These are phyloP conservation scores for Aphelocoma coerulescens DNA, from an alignment of 2,113 vertebrate species.

Conservation along the genomic window DNA sequence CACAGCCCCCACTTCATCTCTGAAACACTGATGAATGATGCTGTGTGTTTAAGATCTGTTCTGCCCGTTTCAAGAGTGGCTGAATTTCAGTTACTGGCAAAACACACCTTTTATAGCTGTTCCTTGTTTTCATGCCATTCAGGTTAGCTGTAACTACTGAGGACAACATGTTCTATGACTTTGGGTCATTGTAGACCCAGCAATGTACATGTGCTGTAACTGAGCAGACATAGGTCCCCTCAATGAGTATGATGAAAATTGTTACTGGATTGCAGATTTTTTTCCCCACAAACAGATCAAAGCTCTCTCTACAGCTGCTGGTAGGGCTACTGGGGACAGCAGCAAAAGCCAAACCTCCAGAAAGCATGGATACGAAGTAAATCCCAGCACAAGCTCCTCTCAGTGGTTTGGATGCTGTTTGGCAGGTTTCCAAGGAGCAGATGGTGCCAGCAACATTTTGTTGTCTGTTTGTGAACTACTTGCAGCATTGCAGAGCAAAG, in stretches of 20 bases:
- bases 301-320: background rate
- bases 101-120: background rate
- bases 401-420: background rate
- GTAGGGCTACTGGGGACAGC: background rate
- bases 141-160: background rate
- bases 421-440: slow-evolving; percentile 45
- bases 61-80: background rate
- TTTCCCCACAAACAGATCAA: background rate
- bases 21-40: background rate
- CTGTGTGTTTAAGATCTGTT: background rate
- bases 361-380: background rate
- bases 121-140: background rate
- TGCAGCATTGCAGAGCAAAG: background rate
- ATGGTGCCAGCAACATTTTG: slow-evolving; percentile 43
- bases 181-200: background rate
- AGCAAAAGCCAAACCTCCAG: background rate
- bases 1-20: background rate
- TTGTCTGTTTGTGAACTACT: background rate
- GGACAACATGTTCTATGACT: background rate
- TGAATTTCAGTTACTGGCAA: background rate
- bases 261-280: background rate
- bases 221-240: background rate
- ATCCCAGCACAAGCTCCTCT: background rate
- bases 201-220: accelerated
- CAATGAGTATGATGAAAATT: background rate